These are phyloP conservation scores for Morinoia aosen DNA, from an alignment of 2,888 invertebrate species.

Conservation along the genomic window DNA sequence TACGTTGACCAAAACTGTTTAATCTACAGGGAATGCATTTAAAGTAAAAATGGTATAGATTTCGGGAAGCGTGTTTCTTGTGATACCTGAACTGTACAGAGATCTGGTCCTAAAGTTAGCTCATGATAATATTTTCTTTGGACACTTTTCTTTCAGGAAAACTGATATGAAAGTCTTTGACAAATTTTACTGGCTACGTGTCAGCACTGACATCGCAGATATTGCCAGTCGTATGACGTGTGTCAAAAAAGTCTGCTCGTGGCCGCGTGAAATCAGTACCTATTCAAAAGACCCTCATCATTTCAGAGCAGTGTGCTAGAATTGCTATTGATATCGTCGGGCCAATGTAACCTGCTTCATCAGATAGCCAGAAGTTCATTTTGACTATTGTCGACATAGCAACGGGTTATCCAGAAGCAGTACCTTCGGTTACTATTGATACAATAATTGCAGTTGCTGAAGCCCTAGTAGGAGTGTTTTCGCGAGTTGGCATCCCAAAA, in stretches of 20 bases:
- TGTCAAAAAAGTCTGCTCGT: slow-evolving; percentile 16
- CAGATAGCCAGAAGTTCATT: background rate
- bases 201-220: background rate
- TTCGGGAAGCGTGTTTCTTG: background rate
- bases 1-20: background rate
- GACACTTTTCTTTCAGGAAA: slow-evolving; percentile 43
- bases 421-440: too few relatives aligned
- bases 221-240: slow-evolving; percentile 29
- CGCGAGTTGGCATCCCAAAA: slow-evolving; percentile 35
- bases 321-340: slow-evolving; percentile 46
- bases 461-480: too few relatives aligned
- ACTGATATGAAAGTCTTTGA: background rate
- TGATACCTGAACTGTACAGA: background rate
- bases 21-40: background rate
- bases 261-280: background rate
- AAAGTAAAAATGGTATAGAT: background rate
- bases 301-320: background rate
- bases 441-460: too few relatives aligned
- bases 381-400: slow-evolving; percentile 35
- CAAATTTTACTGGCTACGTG: slow-evolving; percentile 33
- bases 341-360: background rate
- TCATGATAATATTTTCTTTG: background rate
- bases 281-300: background rate
- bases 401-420: background rate
- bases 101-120: background rate